Percentiles rank a stretch among this genome's conserved stretches.
Evolutionary conservation across 2,113 vertebrate genomes (phyloP).

Genomic region (Chloropsis cyanopogon): DNA sequence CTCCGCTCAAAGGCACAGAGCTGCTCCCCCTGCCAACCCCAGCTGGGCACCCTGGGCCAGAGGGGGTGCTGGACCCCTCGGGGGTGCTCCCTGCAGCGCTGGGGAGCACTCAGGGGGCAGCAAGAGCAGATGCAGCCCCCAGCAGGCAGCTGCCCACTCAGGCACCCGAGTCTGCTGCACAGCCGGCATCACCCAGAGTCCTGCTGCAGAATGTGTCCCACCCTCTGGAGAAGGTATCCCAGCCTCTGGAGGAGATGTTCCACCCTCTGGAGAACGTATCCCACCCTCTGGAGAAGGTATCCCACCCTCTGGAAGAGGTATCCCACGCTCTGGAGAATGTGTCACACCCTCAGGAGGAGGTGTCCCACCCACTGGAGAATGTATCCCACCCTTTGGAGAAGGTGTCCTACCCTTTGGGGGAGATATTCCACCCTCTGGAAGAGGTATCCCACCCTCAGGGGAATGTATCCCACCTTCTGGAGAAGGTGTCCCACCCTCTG

Average conservation of each 20-base stretch:
- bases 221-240: not conserved
- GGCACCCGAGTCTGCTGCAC: not conserved
- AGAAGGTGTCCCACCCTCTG: not conserved
- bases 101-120: not conserved
- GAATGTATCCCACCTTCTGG: not conserved
- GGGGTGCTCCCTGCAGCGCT: not conserved
- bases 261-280: not conserved
- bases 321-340: not conserved
- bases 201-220: not conserved
- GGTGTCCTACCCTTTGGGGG: not conserved
- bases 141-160: not conserved
- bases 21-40: not conserved
- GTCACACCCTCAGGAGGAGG: not conserved
- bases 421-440: not conserved
- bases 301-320: not conserved
- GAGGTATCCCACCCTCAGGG: not conserved
- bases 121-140: not conserved
- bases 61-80: fast-evolving
- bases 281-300: not conserved
- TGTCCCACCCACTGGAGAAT: not conserved
- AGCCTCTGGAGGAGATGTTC: not conserved
- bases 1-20: fast-evolving
- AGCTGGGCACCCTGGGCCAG: fast-evolving
- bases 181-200: fast-evolving
- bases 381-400: not conserved